These are phyloP conservation scores for Peromyscus maniculatus DNA, from an alignment of 2,113 vertebrate genomes.

Conservation along the genomic window DNA sequence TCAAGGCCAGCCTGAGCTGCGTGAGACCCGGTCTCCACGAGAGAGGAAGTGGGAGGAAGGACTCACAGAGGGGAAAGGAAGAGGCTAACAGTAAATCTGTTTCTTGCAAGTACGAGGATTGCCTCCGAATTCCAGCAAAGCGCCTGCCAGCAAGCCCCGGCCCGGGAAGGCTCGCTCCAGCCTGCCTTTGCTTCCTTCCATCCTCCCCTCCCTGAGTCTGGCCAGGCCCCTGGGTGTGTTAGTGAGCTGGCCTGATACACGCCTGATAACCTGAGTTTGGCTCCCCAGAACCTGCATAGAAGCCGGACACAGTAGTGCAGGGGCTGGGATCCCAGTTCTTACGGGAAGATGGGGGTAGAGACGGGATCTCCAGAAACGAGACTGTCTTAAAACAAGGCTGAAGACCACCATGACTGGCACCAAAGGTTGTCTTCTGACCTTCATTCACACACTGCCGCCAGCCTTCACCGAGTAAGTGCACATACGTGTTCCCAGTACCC, in stretches of 20 bases:
- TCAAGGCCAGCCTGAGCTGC: background rate
- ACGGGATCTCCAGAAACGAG: background rate
- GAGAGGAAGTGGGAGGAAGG: background rate
- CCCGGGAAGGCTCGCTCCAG: accelerated
- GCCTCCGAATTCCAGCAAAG: background rate
- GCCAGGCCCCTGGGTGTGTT: background rate
- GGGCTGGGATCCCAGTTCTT: background rate
- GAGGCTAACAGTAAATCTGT: constrained; percentile 4
- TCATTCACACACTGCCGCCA: background rate
- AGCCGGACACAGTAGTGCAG: background rate
- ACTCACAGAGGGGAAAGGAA: constrained; percentile 54
- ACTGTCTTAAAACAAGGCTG: background rate
- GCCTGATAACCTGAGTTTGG: background rate
- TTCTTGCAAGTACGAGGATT: background rate
- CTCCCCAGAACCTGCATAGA: background rate
- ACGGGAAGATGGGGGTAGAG: background rate
- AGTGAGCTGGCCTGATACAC: background rate
- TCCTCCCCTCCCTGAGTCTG: background rate
- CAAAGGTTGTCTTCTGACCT: background rate
- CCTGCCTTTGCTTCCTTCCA: background rate
- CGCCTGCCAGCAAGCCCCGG: no score
- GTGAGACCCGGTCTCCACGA: background rate
- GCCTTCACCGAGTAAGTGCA: background rate
- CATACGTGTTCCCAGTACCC: background rate
- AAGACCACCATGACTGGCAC: background rate